A percentile compares a stretch with the other conserved stretches of the same genome.
phyloP scores from a whole-genome alignment of 2,113 vertebrate species.

The Pelusios castaneus region DNA sequence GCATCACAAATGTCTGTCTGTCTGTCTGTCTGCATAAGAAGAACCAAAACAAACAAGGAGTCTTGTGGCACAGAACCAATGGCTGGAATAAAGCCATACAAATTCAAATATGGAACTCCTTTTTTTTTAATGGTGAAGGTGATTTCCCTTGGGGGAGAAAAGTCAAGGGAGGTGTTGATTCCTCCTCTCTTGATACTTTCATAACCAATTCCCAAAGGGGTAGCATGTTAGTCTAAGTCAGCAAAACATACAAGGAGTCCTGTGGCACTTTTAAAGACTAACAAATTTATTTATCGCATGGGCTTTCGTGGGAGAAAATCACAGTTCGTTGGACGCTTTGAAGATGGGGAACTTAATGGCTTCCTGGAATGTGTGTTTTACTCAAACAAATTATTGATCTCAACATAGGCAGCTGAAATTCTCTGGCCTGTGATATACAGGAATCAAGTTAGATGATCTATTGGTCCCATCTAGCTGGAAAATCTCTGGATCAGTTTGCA shows the following conservation, averaged over 20 bases:
- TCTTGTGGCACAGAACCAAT: background rate
- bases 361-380: slow-evolving; percentile 47
- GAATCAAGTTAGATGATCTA: background rate
- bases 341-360: too few relatives aligned
- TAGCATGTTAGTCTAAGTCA: too few relatives aligned
- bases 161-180: slow-evolving; percentile 51
- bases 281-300: too few relatives aligned
- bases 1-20: slow-evolving; percentile 38
- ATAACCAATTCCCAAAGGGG: too few relatives aligned
- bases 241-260: too few relatives aligned
- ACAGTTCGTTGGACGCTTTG: too few relatives aligned
- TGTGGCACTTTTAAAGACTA: too few relatives aligned
- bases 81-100: too few relatives aligned
- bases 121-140: slow-evolving; percentile 58
- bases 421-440: background rate
- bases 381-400: slow-evolving; percentile 5
- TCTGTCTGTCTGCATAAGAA: slow-evolving; percentile 32
- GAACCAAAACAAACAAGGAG: background rate
- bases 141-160: slow-evolving; percentile 36
- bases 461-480: background rate
- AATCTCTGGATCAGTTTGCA: background rate
- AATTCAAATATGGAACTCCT: too few relatives aligned
- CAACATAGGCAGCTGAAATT: slow-evolving; percentile 27
- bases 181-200: slow-evolving; percentile 54
- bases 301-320: too few relatives aligned